These are phyloP conservation scores for Cheilosia impressa DNA, from an alignment of 2,888 invertebrate genomes.

Conservation along the genomic window DNA sequence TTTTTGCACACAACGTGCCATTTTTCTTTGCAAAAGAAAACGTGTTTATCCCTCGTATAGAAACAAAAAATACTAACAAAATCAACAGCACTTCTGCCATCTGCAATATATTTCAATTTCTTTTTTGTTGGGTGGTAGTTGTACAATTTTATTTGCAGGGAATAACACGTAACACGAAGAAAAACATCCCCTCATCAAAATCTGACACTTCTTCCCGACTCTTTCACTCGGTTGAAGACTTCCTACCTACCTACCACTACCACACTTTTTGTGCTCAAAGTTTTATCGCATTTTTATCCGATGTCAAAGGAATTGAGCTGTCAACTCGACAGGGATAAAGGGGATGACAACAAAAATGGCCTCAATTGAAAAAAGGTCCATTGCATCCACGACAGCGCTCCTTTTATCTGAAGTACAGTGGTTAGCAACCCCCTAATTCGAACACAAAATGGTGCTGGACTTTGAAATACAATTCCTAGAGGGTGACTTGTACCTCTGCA, in stretches of 20 bases:
- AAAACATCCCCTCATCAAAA: constrained; percentile 73
- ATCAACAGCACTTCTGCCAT: constrained; percentile 35
- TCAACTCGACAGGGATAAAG: constrained; percentile 62
- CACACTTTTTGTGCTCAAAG: constrained; percentile 42
- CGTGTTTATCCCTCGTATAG: constrained; percentile 43
- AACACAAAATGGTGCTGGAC: constrained; percentile 50
- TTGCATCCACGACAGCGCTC: constrained; percentile 30
- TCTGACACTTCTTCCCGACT: constrained; percentile 61
- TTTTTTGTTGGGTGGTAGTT: constrained; percentile 47
- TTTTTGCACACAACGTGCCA: constrained; percentile 61
- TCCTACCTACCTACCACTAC: not conserved
- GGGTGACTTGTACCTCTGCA: constrained; percentile 5
- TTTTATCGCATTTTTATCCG: constrained; percentile 60
- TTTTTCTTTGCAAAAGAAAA: constrained; percentile 39
- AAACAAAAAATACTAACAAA: constrained; percentile 10
- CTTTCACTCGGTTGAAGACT: constrained; percentile 22
- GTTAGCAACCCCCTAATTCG: constrained; percentile 27
- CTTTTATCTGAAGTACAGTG: constrained; percentile 22
- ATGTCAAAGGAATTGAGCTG: constrained; percentile 71
- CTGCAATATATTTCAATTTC: constrained; percentile 54
- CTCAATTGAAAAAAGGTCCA: constrained; percentile 60
- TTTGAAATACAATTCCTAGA: not conserved
- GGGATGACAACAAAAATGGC: constrained; percentile 53
- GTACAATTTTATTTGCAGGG: constrained; percentile 62
- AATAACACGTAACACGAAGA: constrained; percentile 57